phyloP scores from a whole-genome alignment of 2,888 invertebrate species.

The Agrochola lota region DNA sequence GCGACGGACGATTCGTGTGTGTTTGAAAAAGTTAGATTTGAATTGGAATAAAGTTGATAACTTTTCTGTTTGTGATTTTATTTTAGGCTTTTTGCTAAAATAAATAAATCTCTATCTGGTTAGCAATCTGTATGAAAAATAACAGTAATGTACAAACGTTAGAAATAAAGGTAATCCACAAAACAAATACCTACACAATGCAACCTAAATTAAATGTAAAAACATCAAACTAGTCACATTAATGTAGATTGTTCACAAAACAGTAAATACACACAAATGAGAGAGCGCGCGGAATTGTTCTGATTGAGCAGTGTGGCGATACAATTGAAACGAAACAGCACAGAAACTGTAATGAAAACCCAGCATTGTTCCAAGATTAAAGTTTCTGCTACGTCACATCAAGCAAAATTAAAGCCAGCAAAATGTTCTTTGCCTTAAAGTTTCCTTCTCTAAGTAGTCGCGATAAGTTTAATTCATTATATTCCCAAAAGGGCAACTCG shows the following conservation, averaged over 20 bases:
- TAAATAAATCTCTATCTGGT: not conserved
- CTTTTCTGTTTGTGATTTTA: conserved; percentile 54
- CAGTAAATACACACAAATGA: conserved; percentile 23
- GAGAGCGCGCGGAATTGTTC: conserved; percentile 13
- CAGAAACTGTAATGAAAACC: conserved; percentile 54
- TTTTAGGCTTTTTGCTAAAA: conserved; percentile 22
- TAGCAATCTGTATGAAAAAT: not conserved
- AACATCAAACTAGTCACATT: conserved; percentile 31
- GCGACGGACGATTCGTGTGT: conserved; percentile 36
- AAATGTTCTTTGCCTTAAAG: conserved; percentile 39
- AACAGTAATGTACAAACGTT: not conserved
- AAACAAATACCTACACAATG: conserved; percentile 15
- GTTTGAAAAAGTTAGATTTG: conserved; percentile 15
- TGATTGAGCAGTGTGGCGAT: conserved; percentile 35
- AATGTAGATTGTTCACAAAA: conserved; percentile 44
- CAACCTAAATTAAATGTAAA: conserved; percentile 30
- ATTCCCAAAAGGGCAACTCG: conserved; percentile 24
- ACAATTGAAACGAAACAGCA: conserved; percentile 29
- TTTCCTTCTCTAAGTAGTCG: conserved; percentile 21
- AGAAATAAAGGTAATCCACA: not conserved
- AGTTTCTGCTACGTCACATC: conserved; percentile 37
- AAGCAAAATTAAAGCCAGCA: conserved; percentile 43
- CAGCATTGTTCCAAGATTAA: conserved; percentile 59
- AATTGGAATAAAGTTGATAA: conserved; percentile 54
- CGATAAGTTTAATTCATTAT: conserved; percentile 43